Conservation (phyloP, 1,140 invertebrate species). For the Aphis craccivora region DNA sequence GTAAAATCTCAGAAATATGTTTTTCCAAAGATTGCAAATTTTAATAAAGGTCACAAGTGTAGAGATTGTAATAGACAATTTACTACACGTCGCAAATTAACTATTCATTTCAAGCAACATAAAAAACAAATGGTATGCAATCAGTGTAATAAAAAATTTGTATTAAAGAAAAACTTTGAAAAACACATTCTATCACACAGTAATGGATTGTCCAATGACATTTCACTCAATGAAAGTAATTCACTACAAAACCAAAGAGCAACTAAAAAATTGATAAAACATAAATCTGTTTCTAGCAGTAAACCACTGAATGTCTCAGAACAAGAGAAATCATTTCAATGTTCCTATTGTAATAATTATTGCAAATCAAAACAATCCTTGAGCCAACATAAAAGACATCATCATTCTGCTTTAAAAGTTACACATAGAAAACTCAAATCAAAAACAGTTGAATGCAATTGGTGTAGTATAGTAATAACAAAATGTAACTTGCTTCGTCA, state of each 20-base stretch:
- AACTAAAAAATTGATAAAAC: neutral
- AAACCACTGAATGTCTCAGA: neutral
- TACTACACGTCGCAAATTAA: neutral
- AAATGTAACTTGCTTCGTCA: conserved; percentile 31
- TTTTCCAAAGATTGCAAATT: neutral
- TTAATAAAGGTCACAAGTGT: neutral
- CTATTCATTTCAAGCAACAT: neutral
- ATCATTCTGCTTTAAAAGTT: neutral
- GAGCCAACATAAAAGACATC: neutral
- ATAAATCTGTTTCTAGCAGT: neutral
- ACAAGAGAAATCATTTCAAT: neutral
- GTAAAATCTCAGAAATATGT: neutral
- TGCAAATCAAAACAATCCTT: neutral
- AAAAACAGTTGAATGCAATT: neutral
- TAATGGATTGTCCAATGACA: neutral
- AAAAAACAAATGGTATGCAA: conserved; percentile 2
- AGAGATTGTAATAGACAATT: neutral
- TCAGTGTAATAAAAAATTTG: neutral
- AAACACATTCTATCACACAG: neutral
- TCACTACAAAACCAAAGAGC: neutral
- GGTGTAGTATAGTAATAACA: neutral
- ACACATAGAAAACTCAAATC: neutral
- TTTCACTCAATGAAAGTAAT: neutral
- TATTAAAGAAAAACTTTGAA: neutral
- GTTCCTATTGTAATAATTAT: neutral